Evolutionary conservation across 2,113 vertebrate genomes (phyloP).

Genomic region (Pyxicephalus adspersus): DNA sequence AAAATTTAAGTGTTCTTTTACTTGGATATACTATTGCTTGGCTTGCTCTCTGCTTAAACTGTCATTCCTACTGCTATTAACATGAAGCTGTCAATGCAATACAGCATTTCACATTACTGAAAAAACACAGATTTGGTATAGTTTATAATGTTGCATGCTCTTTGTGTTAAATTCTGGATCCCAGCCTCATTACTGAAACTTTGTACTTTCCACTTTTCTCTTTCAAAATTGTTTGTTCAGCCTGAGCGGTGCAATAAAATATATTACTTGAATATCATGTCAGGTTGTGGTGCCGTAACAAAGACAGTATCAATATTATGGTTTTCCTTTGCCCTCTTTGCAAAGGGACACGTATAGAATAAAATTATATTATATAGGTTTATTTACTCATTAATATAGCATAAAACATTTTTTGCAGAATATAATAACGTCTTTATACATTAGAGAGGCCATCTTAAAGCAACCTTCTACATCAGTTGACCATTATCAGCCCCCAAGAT

Average conservation of each 20-base stretch:
- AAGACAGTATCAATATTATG: neutral
- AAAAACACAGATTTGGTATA: slow-evolving; percentile 33
- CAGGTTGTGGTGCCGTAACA: neutral
- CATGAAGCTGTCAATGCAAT: slow-evolving; percentile 22
- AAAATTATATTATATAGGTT: no score
- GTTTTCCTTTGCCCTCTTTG: neutral
- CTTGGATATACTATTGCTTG: slow-evolving; percentile 12
- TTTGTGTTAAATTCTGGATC: slow-evolving; percentile 8
- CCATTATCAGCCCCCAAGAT: no score
- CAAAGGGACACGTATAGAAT: no score
- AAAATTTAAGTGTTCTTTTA: slow-evolving; percentile 20
- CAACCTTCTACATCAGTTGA: no score
- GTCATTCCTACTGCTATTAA: slow-evolving; percentile 17
- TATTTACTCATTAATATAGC: no score
- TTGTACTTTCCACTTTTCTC: neutral
- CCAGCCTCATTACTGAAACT: neutral
- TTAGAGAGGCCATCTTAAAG: no score
- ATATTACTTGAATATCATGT: neutral
- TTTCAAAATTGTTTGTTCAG: neutral
- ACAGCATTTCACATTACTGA: slow-evolving; percentile 42
- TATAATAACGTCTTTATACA: no score
- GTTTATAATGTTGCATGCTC: neutral
- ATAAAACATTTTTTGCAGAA: no score
- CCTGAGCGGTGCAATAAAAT: neutral
- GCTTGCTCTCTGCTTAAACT: slow-evolving; percentile 9